Base-by-base conservation (phyloP, 64 coral and sea anemone species). In the Orbicella faveolata region DNA sequence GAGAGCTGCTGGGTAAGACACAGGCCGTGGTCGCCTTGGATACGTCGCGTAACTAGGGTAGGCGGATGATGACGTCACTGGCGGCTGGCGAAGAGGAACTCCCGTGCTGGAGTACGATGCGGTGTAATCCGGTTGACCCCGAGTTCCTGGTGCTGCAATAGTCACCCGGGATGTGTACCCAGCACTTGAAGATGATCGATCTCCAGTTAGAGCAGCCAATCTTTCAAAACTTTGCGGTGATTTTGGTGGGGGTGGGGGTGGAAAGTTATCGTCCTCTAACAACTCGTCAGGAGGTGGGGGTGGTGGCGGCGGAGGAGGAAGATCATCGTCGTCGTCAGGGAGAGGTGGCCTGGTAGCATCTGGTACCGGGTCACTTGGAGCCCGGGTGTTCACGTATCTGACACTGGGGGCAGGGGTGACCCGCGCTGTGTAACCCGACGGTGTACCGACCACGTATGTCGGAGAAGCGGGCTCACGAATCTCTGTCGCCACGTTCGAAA, bases 391-490 rank as follows among this genome's bases (percentile, higher is more conserved):
- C 18, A 97, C 95, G 68, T 94, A 79, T 26, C 89, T 89, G 44
- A 97, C 92, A 35, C 92, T 97, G 11, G 95, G 90, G 0, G 95
- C 95, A 20, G 95, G 95, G 11, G 95, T 97, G 4, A 97, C 81
- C 54, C 90, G 87, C 34, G 95, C 95, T 17, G 92, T 88, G 41
- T 93, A 93, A 23, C 95, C 95, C 1, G 91, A 83, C 0, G 91
- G 36, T 23, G 92, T 80, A 11, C 88, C 95, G 0, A 97, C 95
- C 2, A 97, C 92, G 7, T 97, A 97, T 1, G 92, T 83, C 0
- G 94, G 94, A 0, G 95, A 90, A 16, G 52, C 68, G 34, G 95
- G 92, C 21, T 97, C 95, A 6, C 76, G 77, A 59, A 97, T 94
- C 66, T 97, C 95, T 2, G 95, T 97, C 1, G 92, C 88, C 35